Evolutionary conservation across 1,140 invertebrate genomes (phyloP), one percentile per base, ranked within the genome.

Genomic region (Bicyclus anynana): DNA sequence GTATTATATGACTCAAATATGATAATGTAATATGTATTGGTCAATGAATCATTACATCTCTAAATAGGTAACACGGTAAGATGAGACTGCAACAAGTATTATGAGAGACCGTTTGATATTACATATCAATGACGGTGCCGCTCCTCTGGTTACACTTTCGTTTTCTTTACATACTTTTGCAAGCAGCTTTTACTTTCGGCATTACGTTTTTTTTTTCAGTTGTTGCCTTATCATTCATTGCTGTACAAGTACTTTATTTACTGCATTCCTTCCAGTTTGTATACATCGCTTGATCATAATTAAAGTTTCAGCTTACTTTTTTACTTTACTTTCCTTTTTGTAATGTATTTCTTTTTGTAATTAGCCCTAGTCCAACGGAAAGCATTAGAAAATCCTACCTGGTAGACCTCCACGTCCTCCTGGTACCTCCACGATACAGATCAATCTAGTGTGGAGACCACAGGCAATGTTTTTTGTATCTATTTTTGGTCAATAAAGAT

Each of bases 121-220:
- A 44, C 40, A 44, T 44, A 44, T 44, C 40, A 44, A 21, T 44
- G 40, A 44, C 40, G 16, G 40, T 44, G 40, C 17, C 40, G 18
- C 40, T 44, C 40, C 40, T 44, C 40, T 44, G 40, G 18, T 2
- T 44, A 21, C 40, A 44, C 40, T 44, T 44, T 44, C 40, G 17
- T 14, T 44, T 44, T 44, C 40, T 44, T 20, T 20, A 44, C 40
- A 44, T 44, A 44, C 6, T 38, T 38, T 44, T 44, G 40, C 40
- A 44, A 44, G 16, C 10, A 44, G 40, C 17, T 44, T 20, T 44
- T 44, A 44, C 40, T 44, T 44, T 44, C 40, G 5, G 37, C 3
- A 10, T 33, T 16, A n/a, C 33, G 33, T 35, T 12, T 40, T 40
- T 40, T 14, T 40, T 40, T 17, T 7, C 12, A n/a, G 33, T 13